Evolutionary conservation across 35 echinoderm and acorn worm species (phyloP).

Genomic region (Ptychodera flava): DNA sequence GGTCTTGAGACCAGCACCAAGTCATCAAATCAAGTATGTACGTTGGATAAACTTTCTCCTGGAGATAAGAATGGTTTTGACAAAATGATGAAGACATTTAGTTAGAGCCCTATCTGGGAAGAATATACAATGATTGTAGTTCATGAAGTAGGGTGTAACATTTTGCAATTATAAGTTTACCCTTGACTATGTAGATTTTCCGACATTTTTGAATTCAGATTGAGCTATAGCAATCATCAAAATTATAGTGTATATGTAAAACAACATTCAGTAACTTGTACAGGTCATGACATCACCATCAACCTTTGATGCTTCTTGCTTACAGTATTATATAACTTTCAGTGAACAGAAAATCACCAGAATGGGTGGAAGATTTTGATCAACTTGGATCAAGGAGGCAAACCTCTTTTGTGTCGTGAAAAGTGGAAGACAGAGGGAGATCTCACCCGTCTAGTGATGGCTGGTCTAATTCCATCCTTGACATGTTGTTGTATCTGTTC

Average conservation of each 20-base stretch:
- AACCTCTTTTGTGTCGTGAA: too few relatives aligned
- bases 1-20: conserved; percentile 86
- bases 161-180: neutral
- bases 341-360: too few relatives aligned
- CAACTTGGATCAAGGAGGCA: too few relatives aligned
- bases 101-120: neutral
- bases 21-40: conserved; percentile 89
- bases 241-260: neutral
- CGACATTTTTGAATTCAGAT: neutral
- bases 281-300: too few relatives aligned
- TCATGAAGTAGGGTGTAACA: neutral
- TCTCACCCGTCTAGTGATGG: conserved; percentile 88
- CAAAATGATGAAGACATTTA: neutral
- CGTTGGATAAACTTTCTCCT: conserved; percentile 90
- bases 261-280: too few relatives aligned
- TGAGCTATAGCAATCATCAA: neutral
- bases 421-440: too few relatives aligned
- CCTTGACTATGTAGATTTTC: neutral
- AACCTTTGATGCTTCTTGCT: too few relatives aligned
- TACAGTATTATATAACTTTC: too few relatives aligned
- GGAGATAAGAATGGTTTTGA: neutral
- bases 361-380: too few relatives aligned
- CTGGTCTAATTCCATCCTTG: conserved; percentile 86
- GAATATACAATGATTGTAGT: neutral
- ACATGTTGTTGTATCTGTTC: conserved; percentile 95